phyloP scores from a whole-genome alignment of 2,888 invertebrate genomes.

The Amphipoea lucens region DNA sequence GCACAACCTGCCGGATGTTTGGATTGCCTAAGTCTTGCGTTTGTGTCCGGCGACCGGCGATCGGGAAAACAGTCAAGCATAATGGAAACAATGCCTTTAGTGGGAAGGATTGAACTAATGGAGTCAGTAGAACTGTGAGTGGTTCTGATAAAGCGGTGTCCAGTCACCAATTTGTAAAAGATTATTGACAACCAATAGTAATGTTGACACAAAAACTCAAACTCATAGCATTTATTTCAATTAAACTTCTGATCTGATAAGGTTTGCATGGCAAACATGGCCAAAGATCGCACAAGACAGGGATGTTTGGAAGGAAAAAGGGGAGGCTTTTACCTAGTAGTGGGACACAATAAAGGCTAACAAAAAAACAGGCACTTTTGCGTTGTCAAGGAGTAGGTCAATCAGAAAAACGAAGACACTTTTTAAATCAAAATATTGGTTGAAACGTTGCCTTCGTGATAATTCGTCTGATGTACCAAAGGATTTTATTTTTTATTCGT shows the following conservation, averaged over 20 bases:
- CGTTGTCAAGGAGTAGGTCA: background rate
- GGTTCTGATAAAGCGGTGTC: background rate
- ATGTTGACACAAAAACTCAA: background rate
- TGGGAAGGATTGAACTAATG: background rate
- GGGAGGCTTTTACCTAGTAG: too few species aligned
- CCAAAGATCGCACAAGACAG: too few species aligned
- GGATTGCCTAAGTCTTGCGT: background rate
- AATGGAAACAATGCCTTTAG: conserved; percentile 9
- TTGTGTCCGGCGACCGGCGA: conserved; percentile 13
- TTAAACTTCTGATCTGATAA: background rate
- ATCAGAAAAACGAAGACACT: background rate
- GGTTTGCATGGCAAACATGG: too few species aligned
- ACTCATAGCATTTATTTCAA: background rate
- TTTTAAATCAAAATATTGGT: background rate
- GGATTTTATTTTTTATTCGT: background rate
- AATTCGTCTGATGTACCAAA: background rate
- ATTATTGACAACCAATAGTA: background rate
- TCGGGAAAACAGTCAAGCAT: background rate
- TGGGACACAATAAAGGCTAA: too few species aligned
- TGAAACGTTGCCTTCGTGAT: background rate
- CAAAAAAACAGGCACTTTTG: background rate
- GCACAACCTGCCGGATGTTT: conserved; percentile 13
- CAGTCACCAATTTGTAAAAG: background rate
- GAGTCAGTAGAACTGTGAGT: background rate
- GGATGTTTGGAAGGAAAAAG: too few species aligned